Evolutionary conservation across 2,113 vertebrate species (phyloP), one percentile per base, ranked within the genome.

Genomic region (Murina feae): DNA sequence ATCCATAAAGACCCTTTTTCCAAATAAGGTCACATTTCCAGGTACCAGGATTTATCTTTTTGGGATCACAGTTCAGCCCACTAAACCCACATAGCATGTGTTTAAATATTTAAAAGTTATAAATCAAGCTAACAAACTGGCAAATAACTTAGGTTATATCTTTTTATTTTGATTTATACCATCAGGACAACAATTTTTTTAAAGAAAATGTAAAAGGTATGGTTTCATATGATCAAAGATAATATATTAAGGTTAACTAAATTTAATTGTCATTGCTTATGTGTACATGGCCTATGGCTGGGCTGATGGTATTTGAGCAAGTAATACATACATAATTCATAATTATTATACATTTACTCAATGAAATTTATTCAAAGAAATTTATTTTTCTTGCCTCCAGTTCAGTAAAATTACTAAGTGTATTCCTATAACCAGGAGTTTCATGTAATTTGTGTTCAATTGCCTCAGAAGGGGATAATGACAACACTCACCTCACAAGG

Each of bases 301-400:
- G 2, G 30, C 11, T 58, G 60, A 81, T 82, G 74, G 65, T 78
- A 75, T 88, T 76, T 88, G 25, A 18, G 12, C 89, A 80, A 80
- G 30, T 78, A 63, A 91, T 72, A 37, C 6, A 87, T 84, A 47
- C 20, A 51, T 78, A 93, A 83, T 91, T 93, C 25, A 95, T 74
- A 94, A 81, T 91, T 76, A 51, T 82, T 85, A 51, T 37, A 82
- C 55, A 80, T n/a, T 6, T 72, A 66, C n/a, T n/a, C n/a, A n/a
- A n/a, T n/a, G n/a, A n/a, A n/a, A 81, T n/a, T 6, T 72, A 66
- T 71, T 78, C 20, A 30, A 74, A 60, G 58, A 93, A 81, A 90
- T 95, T 58, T 85, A 71, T 82, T 95, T 95, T 81, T 94, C 83
- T 95, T 82, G 6, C 75, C 39, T 78, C 88, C 55, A 60, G 60